Base-by-base conservation (phyloP, 2,888 invertebrate species). In the Melanargia galathea region DNA sequence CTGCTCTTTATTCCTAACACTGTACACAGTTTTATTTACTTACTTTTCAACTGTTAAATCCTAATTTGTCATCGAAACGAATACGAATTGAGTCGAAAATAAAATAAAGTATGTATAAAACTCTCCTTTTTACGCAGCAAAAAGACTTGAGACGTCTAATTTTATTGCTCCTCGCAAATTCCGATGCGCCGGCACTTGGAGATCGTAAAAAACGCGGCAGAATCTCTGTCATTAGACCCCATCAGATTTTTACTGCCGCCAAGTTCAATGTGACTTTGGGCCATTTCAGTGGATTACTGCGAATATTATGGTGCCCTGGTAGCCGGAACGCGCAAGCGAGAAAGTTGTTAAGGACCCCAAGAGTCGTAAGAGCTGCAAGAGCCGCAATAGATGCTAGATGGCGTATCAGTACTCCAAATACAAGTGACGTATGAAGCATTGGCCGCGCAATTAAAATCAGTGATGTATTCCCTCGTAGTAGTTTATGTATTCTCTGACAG, bases 191-290 rank as follows among this genome's bases (percentile, higher is more conserved):
- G 64, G 38, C 64, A 62, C 58, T 64, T 66, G 59, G 64, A 59
- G 64, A 43, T 75, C 79, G 80, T 80, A 81, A 82, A 70, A 64
- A 69, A 65, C 51, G 64, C 64, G 65, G 67, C 62, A 62, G 54
- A 68, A 70, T 68, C 68, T 62, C 48, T 64, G 70, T 66, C 70
- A 70, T 70, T 70, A 71, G 69, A 79, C 75, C 75, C 72, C 73
- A 70, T 72, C 75, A 74, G 76, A 74, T 77, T 73, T 74, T 66
- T 66, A 66, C 66, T 64, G 59, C 62, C 54, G 20, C 30, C 40
- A 48, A 62, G 51, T 62, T 49, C 61, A 64, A 62, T 66, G 55
- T 52, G 59, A 55, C 51, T 62, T 35, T 49, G 58, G 61, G 49
- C 43, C 62, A 56, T 62, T 64, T 60, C 46, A 60, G 52, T 54